These are phyloP conservation scores for Hephaestus fuliginosus DNA, from an alignment of 2,797 vertebrate genomes.

Conservation along the genomic window DNA sequence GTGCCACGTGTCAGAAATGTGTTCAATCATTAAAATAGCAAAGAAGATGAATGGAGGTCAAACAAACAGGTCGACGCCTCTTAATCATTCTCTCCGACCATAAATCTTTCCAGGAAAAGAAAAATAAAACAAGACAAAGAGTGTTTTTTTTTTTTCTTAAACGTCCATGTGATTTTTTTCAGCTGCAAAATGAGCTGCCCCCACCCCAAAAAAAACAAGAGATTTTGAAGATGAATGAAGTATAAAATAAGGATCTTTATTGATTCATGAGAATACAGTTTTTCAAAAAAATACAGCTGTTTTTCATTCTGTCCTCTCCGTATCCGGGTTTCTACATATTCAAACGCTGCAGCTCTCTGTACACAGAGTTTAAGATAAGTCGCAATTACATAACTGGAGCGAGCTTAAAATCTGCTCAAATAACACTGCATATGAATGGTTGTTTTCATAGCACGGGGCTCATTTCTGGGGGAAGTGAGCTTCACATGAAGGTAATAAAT, in stretches of 20 bases:
- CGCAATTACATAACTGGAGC: constrained; percentile 63
- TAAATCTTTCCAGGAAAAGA: constrained; percentile 26
- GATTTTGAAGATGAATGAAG: constrained; percentile 6
- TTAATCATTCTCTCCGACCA: constrained; percentile 36
- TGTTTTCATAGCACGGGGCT: constrained; percentile 70
- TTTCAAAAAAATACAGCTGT: constrained; percentile 9
- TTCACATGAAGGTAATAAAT: constrained; percentile 79
- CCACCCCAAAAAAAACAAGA: background rate
- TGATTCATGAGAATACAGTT: background rate
- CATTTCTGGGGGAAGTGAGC: constrained; percentile 67
- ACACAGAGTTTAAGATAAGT: constrained; percentile 58
- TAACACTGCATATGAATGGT: constrained; percentile 46
- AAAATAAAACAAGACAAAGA: background rate
- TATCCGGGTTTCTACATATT: background rate
- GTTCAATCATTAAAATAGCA: constrained; percentile 50
- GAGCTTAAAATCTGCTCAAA: constrained; percentile 56
- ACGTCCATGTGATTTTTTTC: background rate
- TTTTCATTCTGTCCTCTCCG: constrained; percentile 17
- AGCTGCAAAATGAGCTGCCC: constrained; percentile 21
- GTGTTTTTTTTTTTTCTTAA: constrained; percentile 2
- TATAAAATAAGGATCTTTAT: constrained; percentile 19
- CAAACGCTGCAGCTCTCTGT: background rate
- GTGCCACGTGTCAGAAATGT: constrained; percentile 42
- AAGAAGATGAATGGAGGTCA: constrained; percentile 64
- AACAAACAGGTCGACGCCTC: constrained; percentile 52